phyloP scores from a whole-genome alignment of 2,113 vertebrate genomes.

The Agapornis roseicollis region DNA sequence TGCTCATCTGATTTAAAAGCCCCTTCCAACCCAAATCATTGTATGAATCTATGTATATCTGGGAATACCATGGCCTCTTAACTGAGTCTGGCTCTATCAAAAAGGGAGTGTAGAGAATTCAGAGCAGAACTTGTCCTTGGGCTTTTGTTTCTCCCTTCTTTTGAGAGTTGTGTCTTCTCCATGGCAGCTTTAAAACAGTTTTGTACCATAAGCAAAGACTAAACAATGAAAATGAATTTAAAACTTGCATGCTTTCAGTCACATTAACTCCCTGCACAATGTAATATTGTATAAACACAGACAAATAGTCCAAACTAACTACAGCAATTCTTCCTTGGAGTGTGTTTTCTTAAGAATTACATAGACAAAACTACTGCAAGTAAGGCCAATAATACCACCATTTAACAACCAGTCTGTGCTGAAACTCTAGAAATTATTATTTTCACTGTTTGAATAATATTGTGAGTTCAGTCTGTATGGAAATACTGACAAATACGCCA shows the following conservation, averaged over 20 bases:
- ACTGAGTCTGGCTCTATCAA: neutral
- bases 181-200: constrained; percentile 8
- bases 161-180: neutral
- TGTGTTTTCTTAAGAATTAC: constrained; percentile 28
- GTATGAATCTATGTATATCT: neutral
- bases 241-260: constrained; percentile 37
- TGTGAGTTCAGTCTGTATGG: neutral
- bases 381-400: neutral
- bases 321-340: neutral
- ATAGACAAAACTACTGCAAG: neutral
- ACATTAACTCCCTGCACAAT: constrained; percentile 53
- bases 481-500: neutral
- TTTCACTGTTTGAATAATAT: neutral
- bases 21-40: neutral
- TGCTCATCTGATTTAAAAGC: neutral
- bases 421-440: neutral
- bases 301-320: constrained; percentile 30
- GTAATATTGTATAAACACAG: constrained; percentile 51
- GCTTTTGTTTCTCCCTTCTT: neutral
- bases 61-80: neutral
- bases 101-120: neutral
- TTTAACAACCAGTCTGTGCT: neutral
- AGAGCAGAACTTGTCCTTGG: neutral
- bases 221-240: constrained; percentile 44
- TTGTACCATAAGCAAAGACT: constrained; percentile 44